Evolutionary conservation across 2,113 vertebrate species (phyloP).

Genomic region (Tor tambroides): DNA sequence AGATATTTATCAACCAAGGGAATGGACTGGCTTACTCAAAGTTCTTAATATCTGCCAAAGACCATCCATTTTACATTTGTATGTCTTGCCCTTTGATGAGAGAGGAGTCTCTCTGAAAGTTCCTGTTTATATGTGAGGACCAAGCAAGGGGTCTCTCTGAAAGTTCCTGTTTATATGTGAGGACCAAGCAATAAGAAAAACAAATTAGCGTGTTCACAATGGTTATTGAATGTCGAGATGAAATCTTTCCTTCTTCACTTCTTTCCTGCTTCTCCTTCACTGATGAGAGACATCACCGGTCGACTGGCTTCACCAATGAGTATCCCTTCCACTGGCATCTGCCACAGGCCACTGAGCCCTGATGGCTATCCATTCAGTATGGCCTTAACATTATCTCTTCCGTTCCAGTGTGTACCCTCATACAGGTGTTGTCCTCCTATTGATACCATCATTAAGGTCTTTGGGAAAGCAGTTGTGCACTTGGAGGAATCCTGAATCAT

Average conservation of each 20-base stretch:
- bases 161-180: background rate
- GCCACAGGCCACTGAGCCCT: background rate
- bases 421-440: constrained; percentile 95
- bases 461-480: constrained; percentile 97
- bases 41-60: background rate
- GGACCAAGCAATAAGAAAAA: background rate
- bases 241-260: background rate
- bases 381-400: constrained; percentile 7
- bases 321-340: constrained; percentile 6
- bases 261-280: constrained; percentile 18
- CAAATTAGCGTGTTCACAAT: background rate
- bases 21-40: constrained; percentile 19
- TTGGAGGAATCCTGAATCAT: constrained; percentile 91
- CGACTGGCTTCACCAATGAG: background rate
- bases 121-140: background rate
- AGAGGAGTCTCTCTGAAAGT: background rate
- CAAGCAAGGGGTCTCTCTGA: background rate
- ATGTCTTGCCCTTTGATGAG: constrained; percentile 10
- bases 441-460: constrained; percentile 91
- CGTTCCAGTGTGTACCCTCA: constrained; percentile 70
- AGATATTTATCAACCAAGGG: background rate
- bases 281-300: background rate
- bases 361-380: constrained; percentile 10
- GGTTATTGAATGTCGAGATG: background rate
- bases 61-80: constrained; percentile 22